phyloP scores from a whole-genome alignment of 2,113 vertebrate genomes.

The Anoplopoma fimbria region DNA sequence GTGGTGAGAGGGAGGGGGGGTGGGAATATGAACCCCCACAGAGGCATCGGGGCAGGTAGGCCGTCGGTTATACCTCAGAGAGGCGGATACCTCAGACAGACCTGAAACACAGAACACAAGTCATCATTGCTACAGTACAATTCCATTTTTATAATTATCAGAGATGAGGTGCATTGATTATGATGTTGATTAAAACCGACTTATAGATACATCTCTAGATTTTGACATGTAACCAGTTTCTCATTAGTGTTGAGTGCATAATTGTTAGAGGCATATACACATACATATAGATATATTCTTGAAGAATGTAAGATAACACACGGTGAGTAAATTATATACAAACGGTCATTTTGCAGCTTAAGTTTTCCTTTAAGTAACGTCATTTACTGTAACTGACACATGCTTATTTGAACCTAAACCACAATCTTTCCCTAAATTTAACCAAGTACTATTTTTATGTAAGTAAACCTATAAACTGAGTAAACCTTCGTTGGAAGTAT shows the following conservation, averaged over 20 bases:
- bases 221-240: not conserved
- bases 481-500: no score
- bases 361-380: no score
- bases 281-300: no score
- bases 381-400: no score
- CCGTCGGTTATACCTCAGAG: conserved; percentile 88
- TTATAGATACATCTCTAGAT: not conserved
- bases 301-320: no score
- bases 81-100: conserved; percentile 85
- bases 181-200: not conserved
- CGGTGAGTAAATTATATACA: no score
- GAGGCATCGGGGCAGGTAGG: conserved; percentile 95
- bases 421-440: no score
- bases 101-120: conserved; percentile 77
- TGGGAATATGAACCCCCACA: conserved; percentile 88
- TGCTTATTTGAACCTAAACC: no score
- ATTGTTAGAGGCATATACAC: not conserved
- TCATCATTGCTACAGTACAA: not conserved
- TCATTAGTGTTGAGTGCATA: not conserved
- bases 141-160: not conserved
- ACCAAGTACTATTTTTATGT: no score
- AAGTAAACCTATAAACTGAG: no score
- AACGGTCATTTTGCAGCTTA: no score
- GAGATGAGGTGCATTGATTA: not conserved
- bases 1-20: conserved; percentile 92